These are phyloP conservation scores for Microtus montanus DNA, from an alignment of 2,113 vertebrate genomes.

Conservation along the genomic window DNA sequence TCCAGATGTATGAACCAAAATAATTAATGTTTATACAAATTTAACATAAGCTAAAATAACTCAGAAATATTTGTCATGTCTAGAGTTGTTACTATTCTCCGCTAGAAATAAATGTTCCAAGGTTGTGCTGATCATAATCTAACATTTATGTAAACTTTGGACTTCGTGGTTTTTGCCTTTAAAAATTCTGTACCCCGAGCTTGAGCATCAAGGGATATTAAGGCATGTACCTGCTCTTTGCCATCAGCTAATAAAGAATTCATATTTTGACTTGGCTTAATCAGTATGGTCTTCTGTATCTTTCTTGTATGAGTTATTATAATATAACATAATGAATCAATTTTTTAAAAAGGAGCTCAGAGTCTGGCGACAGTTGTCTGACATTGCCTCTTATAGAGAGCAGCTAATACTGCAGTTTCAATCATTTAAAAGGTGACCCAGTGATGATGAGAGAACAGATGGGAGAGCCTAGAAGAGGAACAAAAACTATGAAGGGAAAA, in stretches of 20 bases:
- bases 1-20: background rate
- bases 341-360: background rate
- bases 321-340: no score
- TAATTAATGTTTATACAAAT: background rate
- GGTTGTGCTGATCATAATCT: background rate
- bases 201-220: background rate
- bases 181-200: background rate
- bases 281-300: background rate
- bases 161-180: accelerated
- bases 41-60: background rate
- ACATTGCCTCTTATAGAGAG: background rate
- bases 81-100: background rate
- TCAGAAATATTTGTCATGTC: background rate
- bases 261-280: background rate
- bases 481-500: background rate
- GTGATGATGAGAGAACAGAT: background rate
- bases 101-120: background rate
- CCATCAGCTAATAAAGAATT: background rate
- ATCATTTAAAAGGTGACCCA: background rate
- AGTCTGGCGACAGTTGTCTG: background rate
- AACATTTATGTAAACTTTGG: background rate
- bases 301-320: background rate
- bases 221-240: background rate
- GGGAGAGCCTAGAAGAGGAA: background rate
- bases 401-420: background rate